These are phyloP conservation scores for Silurus asotus DNA, from an alignment of 2,113 vertebrate species.

Conservation along the genomic window DNA sequence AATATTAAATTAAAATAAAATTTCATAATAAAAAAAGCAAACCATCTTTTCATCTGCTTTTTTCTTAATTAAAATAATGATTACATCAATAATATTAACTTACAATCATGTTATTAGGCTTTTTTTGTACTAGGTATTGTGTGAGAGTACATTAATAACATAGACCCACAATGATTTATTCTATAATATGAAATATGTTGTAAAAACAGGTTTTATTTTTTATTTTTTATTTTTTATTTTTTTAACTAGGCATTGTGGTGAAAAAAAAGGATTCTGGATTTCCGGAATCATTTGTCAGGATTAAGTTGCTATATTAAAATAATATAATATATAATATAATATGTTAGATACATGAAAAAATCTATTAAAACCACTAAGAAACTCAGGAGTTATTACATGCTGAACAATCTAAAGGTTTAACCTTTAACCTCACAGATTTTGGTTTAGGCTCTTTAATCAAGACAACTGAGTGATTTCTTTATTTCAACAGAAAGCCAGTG, in stretches of 20 bases:
- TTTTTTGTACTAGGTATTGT: neutral
- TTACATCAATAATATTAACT: neutral
- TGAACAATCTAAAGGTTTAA: neutral
- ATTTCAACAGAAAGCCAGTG: neutral
- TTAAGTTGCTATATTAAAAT: neutral
- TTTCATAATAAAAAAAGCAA: neutral
- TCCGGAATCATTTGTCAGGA: neutral
- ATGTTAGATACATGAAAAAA: neutral
- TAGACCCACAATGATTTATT: too few relatives aligned
- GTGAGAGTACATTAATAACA: too few relatives aligned
- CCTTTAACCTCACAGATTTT: neutral
- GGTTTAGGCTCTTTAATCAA: neutral
- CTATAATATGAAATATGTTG: too few relatives aligned
- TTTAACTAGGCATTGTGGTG: neutral
- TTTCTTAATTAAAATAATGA: neutral
- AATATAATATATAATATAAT: neutral
- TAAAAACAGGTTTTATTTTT: too few relatives aligned
- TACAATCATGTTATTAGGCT: neutral
- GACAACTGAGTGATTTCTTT: neutral
- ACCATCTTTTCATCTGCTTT: neutral
- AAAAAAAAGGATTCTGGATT: neutral
- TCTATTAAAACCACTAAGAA: neutral
- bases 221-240: too few relatives aligned
- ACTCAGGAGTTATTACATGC: neutral
- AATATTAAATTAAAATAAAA: too few relatives aligned